A percentile compares a stretch with the other conserved stretches of the same genome.
phyloP scores from a whole-genome alignment of 2,797 vertebrate genomes.

The Anguilla pacifica region DNA sequence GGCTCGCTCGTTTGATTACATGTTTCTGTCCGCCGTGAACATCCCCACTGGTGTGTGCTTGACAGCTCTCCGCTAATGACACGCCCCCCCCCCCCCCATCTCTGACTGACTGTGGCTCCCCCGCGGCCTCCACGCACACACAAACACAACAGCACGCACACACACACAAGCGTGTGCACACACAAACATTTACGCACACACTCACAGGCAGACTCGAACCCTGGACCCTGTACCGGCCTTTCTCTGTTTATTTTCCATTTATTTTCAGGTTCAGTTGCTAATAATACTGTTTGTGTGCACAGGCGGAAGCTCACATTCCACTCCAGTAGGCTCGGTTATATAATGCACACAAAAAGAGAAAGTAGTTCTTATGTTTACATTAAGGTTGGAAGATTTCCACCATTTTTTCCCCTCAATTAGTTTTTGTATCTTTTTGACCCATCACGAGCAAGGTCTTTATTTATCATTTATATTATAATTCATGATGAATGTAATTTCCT shows the following conservation, averaged over 20 bases:
- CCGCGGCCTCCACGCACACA: conserved; percentile 2
- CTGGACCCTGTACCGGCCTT: not conserved
- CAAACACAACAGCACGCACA: conserved; percentile 19
- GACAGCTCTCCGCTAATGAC: conserved; percentile 60
- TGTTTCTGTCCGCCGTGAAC: conserved; percentile 70
- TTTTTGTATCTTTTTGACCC: not conserved
- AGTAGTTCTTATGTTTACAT: not conserved
- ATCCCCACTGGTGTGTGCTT: conserved; percentile 61
- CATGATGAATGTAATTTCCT: not conserved
- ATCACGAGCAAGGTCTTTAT: not conserved
- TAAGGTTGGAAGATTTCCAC: not conserved
- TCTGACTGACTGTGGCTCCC: not conserved
- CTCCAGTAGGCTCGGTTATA: not conserved
- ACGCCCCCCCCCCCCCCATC: conserved; percentile 3
- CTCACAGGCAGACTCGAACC: not conserved
- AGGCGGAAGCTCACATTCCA: not conserved
- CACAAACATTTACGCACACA: conserved; percentile 1
- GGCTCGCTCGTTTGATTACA: conserved; percentile 74
- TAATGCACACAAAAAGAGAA: not conserved
- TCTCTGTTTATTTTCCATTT: too few relatives aligned
- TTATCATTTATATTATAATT: not conserved
- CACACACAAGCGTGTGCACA: not conserved
- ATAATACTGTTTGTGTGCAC: not conserved
- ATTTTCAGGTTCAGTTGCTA: not conserved
- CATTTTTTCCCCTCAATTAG: not conserved